These are phyloP conservation scores for Plestiodon gilberti DNA, from an alignment of 2,113 vertebrate genomes.

Conservation along the genomic window DNA sequence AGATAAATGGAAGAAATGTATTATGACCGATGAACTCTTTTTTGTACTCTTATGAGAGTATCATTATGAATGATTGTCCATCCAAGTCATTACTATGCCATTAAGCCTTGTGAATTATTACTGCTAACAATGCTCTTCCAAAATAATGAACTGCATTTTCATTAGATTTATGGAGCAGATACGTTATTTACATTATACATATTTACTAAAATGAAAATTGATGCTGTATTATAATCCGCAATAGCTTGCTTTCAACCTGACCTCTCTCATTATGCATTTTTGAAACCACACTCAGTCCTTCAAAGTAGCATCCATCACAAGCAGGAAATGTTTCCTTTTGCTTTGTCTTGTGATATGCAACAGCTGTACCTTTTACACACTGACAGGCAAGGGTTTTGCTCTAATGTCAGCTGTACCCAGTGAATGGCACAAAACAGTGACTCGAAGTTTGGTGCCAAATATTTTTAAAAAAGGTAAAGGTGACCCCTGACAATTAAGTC, in stretches of 20 bases:
- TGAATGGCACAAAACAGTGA: not conserved
- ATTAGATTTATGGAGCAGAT: conserved; percentile 16
- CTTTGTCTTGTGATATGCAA: not conserved
- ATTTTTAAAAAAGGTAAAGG: too few relatives aligned
- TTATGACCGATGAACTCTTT: conserved; percentile 10
- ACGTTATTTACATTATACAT: not conserved
- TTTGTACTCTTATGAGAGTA: not conserved
- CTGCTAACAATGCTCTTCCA: conserved; percentile 1
- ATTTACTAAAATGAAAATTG: conserved; percentile 15
- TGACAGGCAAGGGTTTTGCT: not conserved
- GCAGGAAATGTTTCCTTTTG: not conserved
- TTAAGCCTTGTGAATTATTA: conserved; percentile 15
- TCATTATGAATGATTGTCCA: conserved; percentile 14
- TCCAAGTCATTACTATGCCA: conserved; percentile 4
- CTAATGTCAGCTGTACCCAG: not conserved
- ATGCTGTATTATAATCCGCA: not conserved
- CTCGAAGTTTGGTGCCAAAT: not conserved
- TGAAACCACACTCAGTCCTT: not conserved
- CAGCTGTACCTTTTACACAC: too few relatives aligned
- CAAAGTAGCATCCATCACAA: not conserved
- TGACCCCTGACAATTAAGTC: too few relatives aligned
- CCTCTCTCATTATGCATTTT: not conserved
- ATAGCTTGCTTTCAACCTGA: not conserved
- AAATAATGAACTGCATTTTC: conserved; percentile 14
- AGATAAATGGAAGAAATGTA: conserved; percentile 20